phyloP scores from a whole-genome alignment of 2,888 invertebrate genomes.

The Tenodera sinensis region DNA sequence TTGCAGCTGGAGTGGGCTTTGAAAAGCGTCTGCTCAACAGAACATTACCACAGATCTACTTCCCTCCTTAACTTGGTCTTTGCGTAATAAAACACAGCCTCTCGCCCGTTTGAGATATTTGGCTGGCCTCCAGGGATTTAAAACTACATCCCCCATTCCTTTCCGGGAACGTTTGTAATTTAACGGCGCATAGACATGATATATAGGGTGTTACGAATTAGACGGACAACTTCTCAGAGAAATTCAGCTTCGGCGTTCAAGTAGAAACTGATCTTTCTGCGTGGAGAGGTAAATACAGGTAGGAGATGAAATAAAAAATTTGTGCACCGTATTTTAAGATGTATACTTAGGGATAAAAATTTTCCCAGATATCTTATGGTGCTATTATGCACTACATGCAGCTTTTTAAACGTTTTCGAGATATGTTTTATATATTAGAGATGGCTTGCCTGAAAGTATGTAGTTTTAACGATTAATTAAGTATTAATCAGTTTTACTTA shows the following conservation, averaged over 20 bases:
- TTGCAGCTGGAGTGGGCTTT: background rate
- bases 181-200: background rate
- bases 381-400: too few species aligned
- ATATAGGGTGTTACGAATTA: background rate
- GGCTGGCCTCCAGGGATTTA: background rate
- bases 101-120: background rate
- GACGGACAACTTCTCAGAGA: background rate
- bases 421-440: too few species aligned
- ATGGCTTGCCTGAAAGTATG: too few species aligned
- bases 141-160: background rate
- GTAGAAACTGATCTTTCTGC: too few species aligned
- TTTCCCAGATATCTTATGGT: too few species aligned
- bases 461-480: too few species aligned
- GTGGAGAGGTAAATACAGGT: too few species aligned
- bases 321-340: too few species aligned
- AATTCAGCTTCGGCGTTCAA: background rate
- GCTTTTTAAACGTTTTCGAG: too few species aligned
- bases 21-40: background rate
- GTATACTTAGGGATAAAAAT: too few species aligned
- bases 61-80: background rate
- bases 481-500: too few species aligned
- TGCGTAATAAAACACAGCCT: background rate
- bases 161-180: background rate
- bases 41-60: background rate
- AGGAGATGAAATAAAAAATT: too few species aligned